Evolutionary conservation across 2,888 invertebrate genomes (phyloP).

Genomic region (Euclidia mi): DNA sequence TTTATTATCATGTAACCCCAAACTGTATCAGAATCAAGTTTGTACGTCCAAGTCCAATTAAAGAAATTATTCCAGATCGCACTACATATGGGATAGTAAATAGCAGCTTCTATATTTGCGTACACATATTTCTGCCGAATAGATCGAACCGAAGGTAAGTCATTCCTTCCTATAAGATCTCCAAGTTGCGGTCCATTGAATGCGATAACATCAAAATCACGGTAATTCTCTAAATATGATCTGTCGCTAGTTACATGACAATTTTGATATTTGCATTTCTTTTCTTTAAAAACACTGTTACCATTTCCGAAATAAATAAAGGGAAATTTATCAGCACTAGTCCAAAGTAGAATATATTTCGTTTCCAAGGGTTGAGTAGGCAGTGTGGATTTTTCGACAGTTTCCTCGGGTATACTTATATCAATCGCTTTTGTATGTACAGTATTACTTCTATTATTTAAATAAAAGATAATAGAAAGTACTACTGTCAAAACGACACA

Average conservation of each 20-base stretch:
- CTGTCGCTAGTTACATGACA: slow-evolving; percentile 75
- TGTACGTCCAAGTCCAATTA: slow-evolving; percentile 84
- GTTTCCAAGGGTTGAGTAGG: slow-evolving; percentile 12
- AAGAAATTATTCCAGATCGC: slow-evolving; percentile 70
- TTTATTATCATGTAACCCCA: slow-evolving; percentile 74
- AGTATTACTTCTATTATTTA: slow-evolving; percentile 4
- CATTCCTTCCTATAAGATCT: slow-evolving; percentile 39
- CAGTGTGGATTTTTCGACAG: too few relatives aligned
- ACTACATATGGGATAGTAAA: slow-evolving; percentile 68
- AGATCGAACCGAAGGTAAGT: slow-evolving; percentile 61
- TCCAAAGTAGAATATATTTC: slow-evolving; percentile 78
- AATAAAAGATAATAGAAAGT: slow-evolving; percentile 10
- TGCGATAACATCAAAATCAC: slow-evolving; percentile 69
- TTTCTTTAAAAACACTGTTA: slow-evolving; percentile 63
- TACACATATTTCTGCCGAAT: slow-evolving; percentile 74
- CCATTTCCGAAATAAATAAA: slow-evolving; percentile 72
- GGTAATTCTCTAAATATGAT: slow-evolving; percentile 59
- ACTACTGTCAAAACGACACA: slow-evolving; percentile 3
- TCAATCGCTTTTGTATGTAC: too few relatives aligned
- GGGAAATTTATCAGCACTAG: slow-evolving; percentile 63
- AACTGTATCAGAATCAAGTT: slow-evolving; percentile 71
- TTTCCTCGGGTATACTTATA: too few relatives aligned
- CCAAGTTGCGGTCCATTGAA: slow-evolving; percentile 73
- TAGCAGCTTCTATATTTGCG: slow-evolving; percentile 73
- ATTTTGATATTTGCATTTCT: slow-evolving; percentile 70